These are phyloP conservation scores for Stylophora pistillata DNA, from an alignment of 64 coral and sea anemone species.

Conservation along the genomic window DNA sequence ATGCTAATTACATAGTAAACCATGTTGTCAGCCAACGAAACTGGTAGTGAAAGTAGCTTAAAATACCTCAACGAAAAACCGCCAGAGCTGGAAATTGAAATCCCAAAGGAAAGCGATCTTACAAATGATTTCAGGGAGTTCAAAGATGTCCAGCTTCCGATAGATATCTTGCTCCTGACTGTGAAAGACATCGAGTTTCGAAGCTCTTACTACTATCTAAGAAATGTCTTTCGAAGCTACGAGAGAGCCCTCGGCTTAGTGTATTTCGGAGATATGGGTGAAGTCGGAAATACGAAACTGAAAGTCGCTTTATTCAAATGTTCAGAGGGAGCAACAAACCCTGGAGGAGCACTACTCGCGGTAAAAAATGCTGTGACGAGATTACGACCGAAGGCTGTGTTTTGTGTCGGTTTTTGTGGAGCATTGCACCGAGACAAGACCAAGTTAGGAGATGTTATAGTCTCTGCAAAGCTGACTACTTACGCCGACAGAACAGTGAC, in stretches of 20 bases:
- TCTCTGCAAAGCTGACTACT: constrained; percentile 14
- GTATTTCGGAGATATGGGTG: constrained; percentile 15
- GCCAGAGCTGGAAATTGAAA: not conserved
- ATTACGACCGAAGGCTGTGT: constrained; percentile 3
- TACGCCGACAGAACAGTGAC: constrained; percentile 13
- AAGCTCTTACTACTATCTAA: not conserved
- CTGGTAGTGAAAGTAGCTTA: not conserved
- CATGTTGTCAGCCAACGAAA: not conserved
- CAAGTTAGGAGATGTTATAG: constrained; percentile 36
- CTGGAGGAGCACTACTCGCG: not conserved
- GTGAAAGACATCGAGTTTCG: constrained; percentile 10
- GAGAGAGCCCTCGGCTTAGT: not conserved
- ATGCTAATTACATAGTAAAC: not conserved
- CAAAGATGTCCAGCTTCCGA: constrained; percentile 23
- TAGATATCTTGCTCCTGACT: constrained; percentile 19
- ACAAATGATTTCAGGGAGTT: not conserved
- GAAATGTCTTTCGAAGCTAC: not conserved
- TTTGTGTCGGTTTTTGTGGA: constrained; percentile 8
- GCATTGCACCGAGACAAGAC: constrained; percentile 7
- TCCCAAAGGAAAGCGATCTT: not conserved
- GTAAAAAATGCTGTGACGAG: not conserved
- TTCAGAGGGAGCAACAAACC: not conserved
- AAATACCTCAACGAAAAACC: not conserved
- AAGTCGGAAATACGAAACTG: not conserved
- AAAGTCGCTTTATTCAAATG: constrained; percentile 15